Evolutionary conservation across 2,888 invertebrate species (phyloP), one percentile per base, ranked within the genome.

Genomic region (Mythimna impura): DNA sequence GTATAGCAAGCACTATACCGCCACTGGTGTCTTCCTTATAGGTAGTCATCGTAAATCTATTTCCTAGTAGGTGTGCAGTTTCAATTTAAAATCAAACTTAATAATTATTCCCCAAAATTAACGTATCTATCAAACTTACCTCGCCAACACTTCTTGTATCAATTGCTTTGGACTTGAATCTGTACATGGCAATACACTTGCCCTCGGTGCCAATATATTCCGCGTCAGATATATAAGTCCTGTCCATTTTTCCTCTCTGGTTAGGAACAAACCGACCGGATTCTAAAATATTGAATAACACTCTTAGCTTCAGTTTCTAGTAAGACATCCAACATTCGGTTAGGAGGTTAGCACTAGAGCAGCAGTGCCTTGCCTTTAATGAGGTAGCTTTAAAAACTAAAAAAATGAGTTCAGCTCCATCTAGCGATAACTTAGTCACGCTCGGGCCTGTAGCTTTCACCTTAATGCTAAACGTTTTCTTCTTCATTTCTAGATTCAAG

Each of bases 121-220:
- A n/a, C 2, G 4, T 10, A 36, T 17, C 8, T 40, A 22, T 12
- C 14, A 8, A 54, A 50, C 88, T 94, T 92, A 97, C 97, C 80
- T 98, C 98, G 43, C 96, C 94, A 36, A 98, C 95, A 86, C 97
- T 97, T 88, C 97, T 97, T 71, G 94, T 89, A 73, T 97, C 98
- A 52, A 98, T 94, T n/a, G 94, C 92, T 84, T 97, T 96, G 74
- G 97, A 97, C 82, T 95, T 97, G n/a, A 97, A 96, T 83, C 98
- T 97, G 89, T 98, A 97, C 84, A 97, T 97, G 54, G 97, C 97
- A 22, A 98, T 94, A 91, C 97, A 97, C 86, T 94, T 95, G 5
- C 97, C 98, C 71, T 94, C 94, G 25, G 98, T 95, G 70, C 96
- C 91, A 80, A 97, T 94, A 40, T 94, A 92, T 36, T 93, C 91